Base-by-base conservation (phyloP, 2,113 vertebrate genomes). In the Cyphomyrus discorhynchus region DNA sequence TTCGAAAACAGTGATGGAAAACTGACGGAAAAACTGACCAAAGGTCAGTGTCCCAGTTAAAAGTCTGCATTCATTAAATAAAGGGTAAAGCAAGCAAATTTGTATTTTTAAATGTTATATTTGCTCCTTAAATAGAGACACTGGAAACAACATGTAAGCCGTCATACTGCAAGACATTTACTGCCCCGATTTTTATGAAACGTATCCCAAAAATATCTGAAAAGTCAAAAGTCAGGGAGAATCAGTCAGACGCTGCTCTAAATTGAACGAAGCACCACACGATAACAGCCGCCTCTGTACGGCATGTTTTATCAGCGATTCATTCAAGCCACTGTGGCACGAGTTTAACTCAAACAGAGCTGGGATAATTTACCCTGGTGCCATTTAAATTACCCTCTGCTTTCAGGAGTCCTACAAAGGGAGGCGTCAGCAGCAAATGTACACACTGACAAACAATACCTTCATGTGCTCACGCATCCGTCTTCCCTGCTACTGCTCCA, bases 371-470 rank as follows among this genome's bases (percentile, higher is more conserved):
- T 87, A 53, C 84, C 83, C 31, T 11, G 53, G 84, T 53, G 84
- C 74, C 89, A 70, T n/a, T 85, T 58, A 77, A 77, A 90, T 90
- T 86, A 87, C 31, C 84, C 39, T 56, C 89, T 31, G 83, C 27
- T 87, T 77, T 87, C 62, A 50, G 62, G 5, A 24, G 24, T 74
- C 66, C 24, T 11, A 42, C 42, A 84, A 49, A 85, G 3, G 15
- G 80, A 53, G 47, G 58, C 5, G 58, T 58, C 8, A 9, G 45
- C 13, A 47, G 53, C 83, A 5, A 10, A 82, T 50, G 45, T 35
- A 46, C 66, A 47, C 39, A 35, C 42, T 15, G 77, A 66, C 27
- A 17, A 42, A 46, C 46, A 19, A 19, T 2, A 39, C 31, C 31
- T 2, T 77, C 70, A 77, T 19, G 11, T 35, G 3, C 15, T 17